Evolutionary conservation across 2,888 invertebrate species (phyloP), one percentile per base, ranked within the genome.

Genomic region (Xestia xanthographa): DNA sequence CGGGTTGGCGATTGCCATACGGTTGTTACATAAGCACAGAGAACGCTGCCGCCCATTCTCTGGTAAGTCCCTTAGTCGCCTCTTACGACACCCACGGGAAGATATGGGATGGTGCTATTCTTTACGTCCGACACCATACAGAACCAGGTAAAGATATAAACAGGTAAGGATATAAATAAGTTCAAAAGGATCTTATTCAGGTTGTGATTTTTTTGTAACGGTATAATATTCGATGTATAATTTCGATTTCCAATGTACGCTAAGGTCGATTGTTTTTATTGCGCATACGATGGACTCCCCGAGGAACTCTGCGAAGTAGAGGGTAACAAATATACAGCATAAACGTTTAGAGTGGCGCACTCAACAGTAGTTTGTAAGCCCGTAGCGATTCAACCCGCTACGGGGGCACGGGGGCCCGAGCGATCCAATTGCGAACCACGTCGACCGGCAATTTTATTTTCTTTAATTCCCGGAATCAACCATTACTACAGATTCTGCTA

Each of bases 341-440:
- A 76, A 85, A 86, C 60, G 82, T 79, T 85, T 70, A 79, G 71
- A 80, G 63, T 77, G 26, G 53, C 26, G 60, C 58, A 72, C 60
- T 86, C 72, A 79, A 70, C n/a, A 48, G 69, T 65, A 72, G 74
- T 86, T 86, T 84, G 83, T 74, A 83, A 77, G 76, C 74, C 62
- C 53, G 72, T 65, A 68, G 63, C 60, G 70, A 60, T 66, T 65
- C 48, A 60, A 68, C 60, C 81, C 62, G 34, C 53, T 67, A 75
- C 41, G 41, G 41, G 34, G 6, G 20, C 20, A 0, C 68, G 45
- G 62, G 34, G 72, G 68, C 22, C 56, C 60, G 66, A 67, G 53
- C 70, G 53, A 74, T 74, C 50, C 73, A 60, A 77, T 66, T 56
- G 69, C n/a, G 43, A 58, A 58, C 43, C 48, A 76, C 26, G 29